These are phyloP conservation scores for Pomphorhynchus laevis DNA, from an alignment of 1,140 invertebrate genomes.

Conservation along the genomic window DNA sequence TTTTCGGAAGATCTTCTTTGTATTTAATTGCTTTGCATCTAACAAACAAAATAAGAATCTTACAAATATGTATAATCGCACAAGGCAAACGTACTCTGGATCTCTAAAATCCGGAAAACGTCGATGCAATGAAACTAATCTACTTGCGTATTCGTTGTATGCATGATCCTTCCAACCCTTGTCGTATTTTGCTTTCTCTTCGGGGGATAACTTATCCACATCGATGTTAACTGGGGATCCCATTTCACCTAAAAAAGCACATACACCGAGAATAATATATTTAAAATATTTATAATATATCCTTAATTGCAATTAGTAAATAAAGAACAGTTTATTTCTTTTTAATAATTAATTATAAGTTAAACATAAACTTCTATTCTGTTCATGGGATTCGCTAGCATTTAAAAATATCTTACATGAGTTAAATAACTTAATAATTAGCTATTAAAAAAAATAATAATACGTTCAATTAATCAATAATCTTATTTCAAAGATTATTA, in stretches of 20 bases:
- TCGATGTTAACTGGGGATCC: slow-evolving; percentile 47
- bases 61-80: not conserved
- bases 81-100: slow-evolving; percentile 46
- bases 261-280: too few species aligned
- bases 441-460: too few species aligned
- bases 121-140: slow-evolving; percentile 74
- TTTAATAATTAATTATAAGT: too few species aligned
- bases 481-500: too few species aligned
- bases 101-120: slow-evolving; percentile 61
- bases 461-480: too few species aligned
- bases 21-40: slow-evolving; percentile 50
- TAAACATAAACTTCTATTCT: too few species aligned
- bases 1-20: slow-evolving; percentile 37
- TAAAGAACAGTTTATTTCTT: too few species aligned
- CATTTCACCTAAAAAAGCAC: slow-evolving; percentile 32
- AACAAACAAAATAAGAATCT: slow-evolving; percentile 9
- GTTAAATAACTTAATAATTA: too few species aligned
- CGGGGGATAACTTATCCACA: slow-evolving; percentile 34
- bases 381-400: too few species aligned
- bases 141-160: slow-evolving; percentile 88
- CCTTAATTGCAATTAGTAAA: too few species aligned
- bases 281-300: too few species aligned
- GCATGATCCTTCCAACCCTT: slow-evolving; percentile 84
- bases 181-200: slow-evolving; percentile 49
- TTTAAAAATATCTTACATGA: too few species aligned